Base-by-base conservation (phyloP, 2,888 invertebrate genomes). In the Nymphalis urticae region DNA sequence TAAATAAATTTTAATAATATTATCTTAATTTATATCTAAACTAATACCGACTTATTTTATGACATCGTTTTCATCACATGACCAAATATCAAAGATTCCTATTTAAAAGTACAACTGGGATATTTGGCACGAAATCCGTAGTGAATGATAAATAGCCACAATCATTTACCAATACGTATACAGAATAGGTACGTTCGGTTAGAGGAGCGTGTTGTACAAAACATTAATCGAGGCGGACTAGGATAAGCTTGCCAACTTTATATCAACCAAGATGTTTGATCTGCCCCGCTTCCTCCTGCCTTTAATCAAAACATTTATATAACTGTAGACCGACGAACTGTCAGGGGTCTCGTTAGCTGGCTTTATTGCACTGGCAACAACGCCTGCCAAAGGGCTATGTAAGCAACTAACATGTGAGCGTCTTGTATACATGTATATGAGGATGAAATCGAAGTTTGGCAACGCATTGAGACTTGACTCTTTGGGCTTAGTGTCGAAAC, bases 351-450 rank as follows among this genome's bases (percentile, higher is more conserved):
- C 62, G 62, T 62, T 79, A 77, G 66, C 72, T 85, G 84, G 86
- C 73, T 77, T 66, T 71, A 70, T 74, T 59, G 63, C 65, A 82
- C 82, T 82, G 82, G 84, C 84, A 84, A 73, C 77, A 75, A 75
- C 78, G 81, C 75, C 80, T 87, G 87, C 85, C 87, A 86, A 87
- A 85, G 85, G 85, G 84, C 83, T 79, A 76, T 74, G 80, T 56
- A 56, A 78, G 77, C 77, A 80, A 80, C 50, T 61, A 62, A 62
- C 62, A 60, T 70, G 62, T 65, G 56, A 53, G 47, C 51, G 62
- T 66, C 66, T 69, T 69, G 59, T 64, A 53, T 73, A 65, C 72
- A 65, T 68, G 58, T 73, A 61, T 64, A 66, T 68, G 68, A 72
- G 78, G 74, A 75, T 77, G 76, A 78, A 78, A 79, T 75, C 69